Percentiles rank a stretch among this genome's conserved stretches.
Evolutionary conservation across 2,113 vertebrate species (phyloP).

Genomic region (Hippolais icterina): DNA sequence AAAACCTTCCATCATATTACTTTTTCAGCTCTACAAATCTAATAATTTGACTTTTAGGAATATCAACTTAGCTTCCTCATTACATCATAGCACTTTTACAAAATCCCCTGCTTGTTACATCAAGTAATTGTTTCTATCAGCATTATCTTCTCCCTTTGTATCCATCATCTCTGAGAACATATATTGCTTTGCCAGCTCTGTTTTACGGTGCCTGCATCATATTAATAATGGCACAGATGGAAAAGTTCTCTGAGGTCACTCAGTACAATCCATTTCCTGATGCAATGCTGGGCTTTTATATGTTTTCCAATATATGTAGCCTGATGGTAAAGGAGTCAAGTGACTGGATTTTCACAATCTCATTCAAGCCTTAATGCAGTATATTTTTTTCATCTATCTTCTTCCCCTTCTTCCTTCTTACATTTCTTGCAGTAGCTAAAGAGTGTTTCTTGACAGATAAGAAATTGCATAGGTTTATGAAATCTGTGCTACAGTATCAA

Average conservation of each 20-base stretch:
- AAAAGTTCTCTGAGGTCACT: slow-evolving; percentile 53
- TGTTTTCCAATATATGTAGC: slow-evolving; percentile 19
- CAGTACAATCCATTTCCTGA: slow-evolving; percentile 41
- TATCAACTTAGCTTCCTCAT: neutral
- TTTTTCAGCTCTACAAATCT: slow-evolving; percentile 12
- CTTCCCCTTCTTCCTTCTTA: slow-evolving; percentile 32
- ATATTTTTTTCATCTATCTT: slow-evolving; percentile 11
- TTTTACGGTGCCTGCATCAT: slow-evolving; percentile 46
- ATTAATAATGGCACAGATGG: slow-evolving; percentile 58
- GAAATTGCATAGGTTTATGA: slow-evolving; percentile 70
- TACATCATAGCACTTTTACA: neutral
- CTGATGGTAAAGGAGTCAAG: slow-evolving; percentile 54
- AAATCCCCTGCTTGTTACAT: neutral
- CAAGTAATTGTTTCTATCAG: neutral
- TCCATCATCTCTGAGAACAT: neutral
- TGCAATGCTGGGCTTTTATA: slow-evolving; percentile 15
- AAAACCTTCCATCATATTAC: neutral
- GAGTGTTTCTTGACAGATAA: slow-evolving; percentile 69
- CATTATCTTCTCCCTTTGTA: neutral
- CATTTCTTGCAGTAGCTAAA: slow-evolving; percentile 60
- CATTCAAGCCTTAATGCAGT: slow-evolving; percentile 36
- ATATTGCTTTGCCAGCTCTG: slow-evolving; percentile 22
- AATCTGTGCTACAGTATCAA: slow-evolving; percentile 56
- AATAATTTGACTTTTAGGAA: slow-evolving; percentile 37
- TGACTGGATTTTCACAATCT: slow-evolving; percentile 39